A percentile compares a stretch with the other conserved stretches of the same genome.
Evolutionary conservation across 2,888 invertebrate species (phyloP).

Genomic region (Dolichopus griseipennis): DNA sequence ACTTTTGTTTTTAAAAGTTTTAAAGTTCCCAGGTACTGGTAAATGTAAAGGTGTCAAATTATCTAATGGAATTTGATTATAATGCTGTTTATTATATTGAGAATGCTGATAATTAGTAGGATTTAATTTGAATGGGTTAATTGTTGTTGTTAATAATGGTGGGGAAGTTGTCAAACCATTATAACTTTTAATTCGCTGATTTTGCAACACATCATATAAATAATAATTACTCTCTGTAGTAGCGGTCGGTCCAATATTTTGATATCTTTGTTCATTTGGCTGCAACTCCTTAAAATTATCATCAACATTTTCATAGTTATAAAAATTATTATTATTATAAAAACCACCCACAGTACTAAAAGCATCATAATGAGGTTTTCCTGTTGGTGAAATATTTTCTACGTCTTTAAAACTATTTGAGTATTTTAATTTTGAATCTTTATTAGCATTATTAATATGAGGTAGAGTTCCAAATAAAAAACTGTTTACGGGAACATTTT

Average conservation of each 20-base stretch:
- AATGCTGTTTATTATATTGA: neutral
- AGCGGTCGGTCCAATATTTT: constrained; percentile 24
- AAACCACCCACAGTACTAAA: constrained; percentile 50
- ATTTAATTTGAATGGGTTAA: constrained; percentile 17
- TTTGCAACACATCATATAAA: constrained; percentile 38
- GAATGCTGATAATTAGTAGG: constrained; percentile 28
- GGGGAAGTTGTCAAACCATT: constrained; percentile 28
- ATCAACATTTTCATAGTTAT: neutral
- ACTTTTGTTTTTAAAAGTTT: neutral
- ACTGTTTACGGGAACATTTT: constrained; percentile 14
- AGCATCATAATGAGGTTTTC: constrained; percentile 50
- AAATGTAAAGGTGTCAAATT: neutral
- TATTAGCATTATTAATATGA: neutral
- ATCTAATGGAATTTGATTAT: neutral
- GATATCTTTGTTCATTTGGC: constrained; percentile 27
- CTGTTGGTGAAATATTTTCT: constrained; percentile 26
- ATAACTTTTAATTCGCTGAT: constrained; percentile 39
- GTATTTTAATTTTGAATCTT: neutral
- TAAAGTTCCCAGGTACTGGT: neutral
- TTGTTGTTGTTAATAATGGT: constrained; percentile 16
- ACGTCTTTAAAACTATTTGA: neutral
- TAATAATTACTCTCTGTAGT: constrained; percentile 41
- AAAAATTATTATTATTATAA: constrained; percentile 44
- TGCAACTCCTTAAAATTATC: constrained; percentile 4
- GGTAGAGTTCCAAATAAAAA: constrained; percentile 1